Conservation (phyloP, 2,888 invertebrate genomes). For the Cerceris rybyensis region DNA sequence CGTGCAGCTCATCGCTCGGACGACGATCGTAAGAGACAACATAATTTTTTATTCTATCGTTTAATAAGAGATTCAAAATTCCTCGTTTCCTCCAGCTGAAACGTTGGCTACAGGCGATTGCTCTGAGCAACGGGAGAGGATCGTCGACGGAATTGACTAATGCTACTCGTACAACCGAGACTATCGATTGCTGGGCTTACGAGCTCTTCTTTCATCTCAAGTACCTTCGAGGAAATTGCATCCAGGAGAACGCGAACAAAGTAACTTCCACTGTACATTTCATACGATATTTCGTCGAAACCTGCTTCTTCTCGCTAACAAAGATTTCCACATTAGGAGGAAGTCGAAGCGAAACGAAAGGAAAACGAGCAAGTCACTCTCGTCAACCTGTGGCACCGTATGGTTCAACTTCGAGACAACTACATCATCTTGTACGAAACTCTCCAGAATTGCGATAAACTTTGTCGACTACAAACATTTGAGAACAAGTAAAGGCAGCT, state of each 20-base stretch:
- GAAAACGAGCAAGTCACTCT: constrained; percentile 68
- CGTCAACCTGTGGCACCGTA: constrained; percentile 73
- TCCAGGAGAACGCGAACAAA: constrained; percentile 62
- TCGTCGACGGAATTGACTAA: constrained; percentile 62
- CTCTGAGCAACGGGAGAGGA: constrained; percentile 48
- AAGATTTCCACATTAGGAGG: constrained; percentile 42
- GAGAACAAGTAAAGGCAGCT: background rate
- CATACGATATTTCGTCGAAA: too few species aligned
- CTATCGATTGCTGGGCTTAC: constrained; percentile 77
- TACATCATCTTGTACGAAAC: constrained; percentile 75
- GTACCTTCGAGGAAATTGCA: constrained; percentile 71
- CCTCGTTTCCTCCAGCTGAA: constrained; percentile 67
- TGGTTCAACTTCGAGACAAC: constrained; percentile 76
- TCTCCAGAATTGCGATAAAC: constrained; percentile 60
- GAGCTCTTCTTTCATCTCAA: constrained; percentile 77
- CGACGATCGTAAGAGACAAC: constrained; percentile 67
- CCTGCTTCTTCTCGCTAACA: constrained; percentile 23
- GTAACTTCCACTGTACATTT: constrained; percentile 51
- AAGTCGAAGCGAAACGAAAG: constrained; percentile 41
- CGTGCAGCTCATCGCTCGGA: constrained; percentile 75
- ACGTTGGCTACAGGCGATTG: constrained; percentile 74
- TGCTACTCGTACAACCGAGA: constrained; percentile 72
- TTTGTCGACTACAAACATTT: constrained; percentile 15
- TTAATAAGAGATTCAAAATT: background rate
- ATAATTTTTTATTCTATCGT: background rate